Base-by-base conservation (phyloP, 2,888 invertebrate genomes). In the Xestoiulus laeticollis region DNA sequence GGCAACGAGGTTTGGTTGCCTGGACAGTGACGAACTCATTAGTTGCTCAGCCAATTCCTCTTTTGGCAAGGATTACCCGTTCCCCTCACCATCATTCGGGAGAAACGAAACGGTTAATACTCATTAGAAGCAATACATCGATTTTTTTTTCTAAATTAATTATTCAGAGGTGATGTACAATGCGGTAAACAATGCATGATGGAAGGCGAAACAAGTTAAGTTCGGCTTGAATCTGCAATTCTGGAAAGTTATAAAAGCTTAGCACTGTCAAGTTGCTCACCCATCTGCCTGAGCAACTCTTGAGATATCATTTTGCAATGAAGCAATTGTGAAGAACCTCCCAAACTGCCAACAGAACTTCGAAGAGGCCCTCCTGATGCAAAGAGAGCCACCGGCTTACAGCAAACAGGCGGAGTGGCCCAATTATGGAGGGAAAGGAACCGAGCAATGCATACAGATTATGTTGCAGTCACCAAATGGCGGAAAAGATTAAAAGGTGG, bases 21-120 rank as follows among this genome's bases (percentile, higher is more conserved):
- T 30, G 78, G 78, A 78, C 78, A 78, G 78, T 30, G 78, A 78
- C 78, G 78, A 78, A 78, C 78, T 78, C 78, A 78, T 78, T 30
- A 78, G 12, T 78, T 68, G 68, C 68, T 26, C 19, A 26, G 78
- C 30, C 78, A 78, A 78, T 22, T 68, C 68, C 26, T 68, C 68
- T 68, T 68, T 68, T 26, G 26, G 26, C 22, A 26, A 26, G 78
- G 78, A 78, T 78, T 78, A 78, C 78, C 78, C 78, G 78, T 78
- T 26, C 78, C 78, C 30, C 78, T 78, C 78, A 68, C 59, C 59
- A 68, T 5, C 59, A 48, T 48, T 48, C 14, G n/a, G n/a, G 4
- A n/a, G n/a, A 78, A 22, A 26, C 78, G 78, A 78, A 78, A 78
- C 78, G 78, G 78, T 78, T 78, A 78, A 78, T 78, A 78, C 30